Evolutionary conservation across 1,140 invertebrate genomes (phyloP), one percentile per base, ranked within the genome.

Genomic region (Pseudomyrmex gracilis): DNA sequence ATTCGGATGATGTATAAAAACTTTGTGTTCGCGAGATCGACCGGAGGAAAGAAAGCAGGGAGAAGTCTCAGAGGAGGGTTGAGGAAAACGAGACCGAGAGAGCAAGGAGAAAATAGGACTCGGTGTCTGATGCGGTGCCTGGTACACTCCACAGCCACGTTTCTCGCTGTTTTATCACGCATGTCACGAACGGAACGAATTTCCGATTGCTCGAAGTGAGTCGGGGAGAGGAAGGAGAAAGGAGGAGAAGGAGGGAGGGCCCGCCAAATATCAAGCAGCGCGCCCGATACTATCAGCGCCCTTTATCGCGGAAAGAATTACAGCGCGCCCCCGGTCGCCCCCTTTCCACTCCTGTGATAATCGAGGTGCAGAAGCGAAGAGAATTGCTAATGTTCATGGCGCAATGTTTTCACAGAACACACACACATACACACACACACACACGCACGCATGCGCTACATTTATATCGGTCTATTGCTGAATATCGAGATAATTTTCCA

Each of bases 181-280:
- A 70, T 58, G 55, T 47, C 82, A 71, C 66, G 76, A 80, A 60
- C 66, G 66, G 74, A 34, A 20, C 76, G 55, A 87, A 73, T 55
- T 70, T 49, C 58, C 73, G 55, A 85, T 87, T 83, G 82, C 80
- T 22, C 63, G 64, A 34, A 82, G 83, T 85, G 47, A 82, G 83
- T 85, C 73, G 45, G 49, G 49, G 49, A 47, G n/a, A 34, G 34
- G 5, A 34, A 34, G 34, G 34, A 34, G 34, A 34, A 34, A 34
- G n/a, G n/a, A n/a, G n/a, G 34, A 34, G 34, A 5, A 34, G 34
- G 34, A 34, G 34, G 34, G 34, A 0, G 34, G 34, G 47, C 64
- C 47, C 24, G 24, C 61, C 53, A 85, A 74, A 85, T 84, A 82
- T 82, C 68, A 66, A 24, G 49, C 73, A 43, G 20, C 34, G 51